These are phyloP conservation scores for Willowsia nigromaculata DNA, from an alignment of 2,888 invertebrate species.

Conservation along the genomic window DNA sequence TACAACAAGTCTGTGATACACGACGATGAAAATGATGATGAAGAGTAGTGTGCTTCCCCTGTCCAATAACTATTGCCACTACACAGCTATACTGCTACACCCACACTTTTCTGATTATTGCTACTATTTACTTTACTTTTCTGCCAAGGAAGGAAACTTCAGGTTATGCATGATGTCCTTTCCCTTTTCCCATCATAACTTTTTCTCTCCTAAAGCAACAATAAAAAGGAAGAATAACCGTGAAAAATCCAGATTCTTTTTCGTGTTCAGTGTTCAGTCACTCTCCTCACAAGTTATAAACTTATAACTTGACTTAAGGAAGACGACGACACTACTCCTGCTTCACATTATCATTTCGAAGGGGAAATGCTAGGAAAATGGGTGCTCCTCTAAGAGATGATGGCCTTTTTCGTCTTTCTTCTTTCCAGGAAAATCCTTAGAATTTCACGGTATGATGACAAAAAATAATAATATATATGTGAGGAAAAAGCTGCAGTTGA, in stretches of 20 bases:
- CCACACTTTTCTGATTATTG: neutral
- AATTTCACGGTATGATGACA: conserved; percentile 26
- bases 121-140: neutral
- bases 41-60: conserved; percentile 51
- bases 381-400: neutral
- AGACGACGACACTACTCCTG: neutral
- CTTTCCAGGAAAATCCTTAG: neutral
- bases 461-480: neutral
- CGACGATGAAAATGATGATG: conserved; percentile 39
- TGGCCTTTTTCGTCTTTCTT: neutral
- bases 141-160: conserved; percentile 48
- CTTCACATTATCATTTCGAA: neutral
- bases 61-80: conserved; percentile 16
- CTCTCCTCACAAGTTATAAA: neutral
- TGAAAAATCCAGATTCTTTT: conserved; percentile 43
- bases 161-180: conserved; percentile 62
- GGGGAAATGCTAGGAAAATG: conserved; percentile 30
- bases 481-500: conserved; percentile 45
- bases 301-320: neutral
- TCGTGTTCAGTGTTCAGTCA: neutral
- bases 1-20: conserved; percentile 53
- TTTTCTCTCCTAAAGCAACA: neutral
- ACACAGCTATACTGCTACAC: neutral
- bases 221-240: conserved; percentile 4
- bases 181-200: conserved; percentile 32